Evolutionary conservation across 2,888 invertebrate species (phyloP).

Genomic region (Morinoia aosen): DNA sequence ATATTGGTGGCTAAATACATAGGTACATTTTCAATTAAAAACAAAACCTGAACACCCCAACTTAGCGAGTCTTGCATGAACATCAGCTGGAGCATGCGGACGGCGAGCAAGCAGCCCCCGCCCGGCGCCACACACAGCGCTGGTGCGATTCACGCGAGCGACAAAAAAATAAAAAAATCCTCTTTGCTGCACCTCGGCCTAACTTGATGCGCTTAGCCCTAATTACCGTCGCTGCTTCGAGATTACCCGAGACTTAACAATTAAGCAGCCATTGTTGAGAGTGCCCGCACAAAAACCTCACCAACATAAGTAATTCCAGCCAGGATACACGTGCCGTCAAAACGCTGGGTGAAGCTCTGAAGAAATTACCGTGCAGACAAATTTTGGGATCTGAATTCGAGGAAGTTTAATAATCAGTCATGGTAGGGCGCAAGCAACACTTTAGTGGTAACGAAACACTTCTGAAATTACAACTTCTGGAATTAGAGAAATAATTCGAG

Average conservation of each 20-base stretch:
- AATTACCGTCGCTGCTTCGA: not conserved
- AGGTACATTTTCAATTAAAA: no score
- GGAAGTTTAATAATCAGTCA: not conserved
- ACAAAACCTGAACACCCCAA: no score
- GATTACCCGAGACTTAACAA: conserved; percentile 27
- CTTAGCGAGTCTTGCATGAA: no score
- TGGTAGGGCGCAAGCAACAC: not conserved
- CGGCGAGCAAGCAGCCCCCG: not conserved
- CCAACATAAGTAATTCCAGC: not conserved
- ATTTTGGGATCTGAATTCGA: not conserved
- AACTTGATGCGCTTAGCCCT: conserved; percentile 6
- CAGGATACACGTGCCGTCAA: not conserved
- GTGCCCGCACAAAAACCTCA: not conserved
- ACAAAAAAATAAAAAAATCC: not conserved
- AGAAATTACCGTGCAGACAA: not conserved
- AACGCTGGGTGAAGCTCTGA: not conserved
- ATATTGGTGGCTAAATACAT: no score
- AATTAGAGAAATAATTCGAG: not conserved
- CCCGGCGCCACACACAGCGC: not conserved
- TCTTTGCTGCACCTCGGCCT: not conserved
- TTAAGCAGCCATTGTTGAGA: conserved; percentile 18
- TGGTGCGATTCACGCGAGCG: not conserved
- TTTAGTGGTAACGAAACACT: not conserved
- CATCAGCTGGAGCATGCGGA: no score
- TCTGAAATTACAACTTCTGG: not conserved